Evolutionary conservation across 2,797 vertebrate genomes (phyloP).

Genomic region (Sebastes alutus): DNA sequence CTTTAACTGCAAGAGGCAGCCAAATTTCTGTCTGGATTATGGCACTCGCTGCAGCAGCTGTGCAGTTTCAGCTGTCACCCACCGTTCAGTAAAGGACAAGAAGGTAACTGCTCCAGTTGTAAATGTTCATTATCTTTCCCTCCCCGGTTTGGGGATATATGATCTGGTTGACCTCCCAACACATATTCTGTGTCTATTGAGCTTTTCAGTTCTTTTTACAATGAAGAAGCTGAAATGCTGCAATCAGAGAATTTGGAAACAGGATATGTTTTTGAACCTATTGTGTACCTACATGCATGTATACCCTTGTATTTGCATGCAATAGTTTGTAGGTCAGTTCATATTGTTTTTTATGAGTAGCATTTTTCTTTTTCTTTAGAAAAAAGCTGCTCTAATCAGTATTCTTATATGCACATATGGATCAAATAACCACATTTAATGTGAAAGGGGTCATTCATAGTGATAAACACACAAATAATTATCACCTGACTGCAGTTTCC

Average conservation of each 20-base stretch:
- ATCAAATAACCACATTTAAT: background rate
- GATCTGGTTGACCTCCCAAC: background rate
- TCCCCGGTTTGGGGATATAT: background rate
- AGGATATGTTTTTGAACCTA: background rate
- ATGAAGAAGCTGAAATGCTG: background rate
- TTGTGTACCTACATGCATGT: background rate
- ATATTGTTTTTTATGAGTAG: background rate
- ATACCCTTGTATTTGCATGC: background rate
- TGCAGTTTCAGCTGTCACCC: constrained; percentile 26
- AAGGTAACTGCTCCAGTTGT: background rate
- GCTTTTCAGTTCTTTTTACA: background rate
- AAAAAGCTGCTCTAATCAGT: background rate
- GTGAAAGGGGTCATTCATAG: background rate
- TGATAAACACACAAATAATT: background rate
- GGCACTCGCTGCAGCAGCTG: constrained; percentile 24
- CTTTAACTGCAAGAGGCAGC: constrained; percentile 39
- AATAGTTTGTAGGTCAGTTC: background rate
- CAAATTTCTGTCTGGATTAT: constrained; percentile 48
- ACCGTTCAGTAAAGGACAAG: constrained; percentile 3
- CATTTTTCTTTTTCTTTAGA: background rate
- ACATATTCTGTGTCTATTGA: background rate
- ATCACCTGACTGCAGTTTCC: background rate
- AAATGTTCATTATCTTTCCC: background rate
- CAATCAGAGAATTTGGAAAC: background rate
- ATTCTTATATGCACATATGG: background rate